Base-by-base conservation (phyloP, 2,113 vertebrate genomes). In the Solea solea region DNA sequence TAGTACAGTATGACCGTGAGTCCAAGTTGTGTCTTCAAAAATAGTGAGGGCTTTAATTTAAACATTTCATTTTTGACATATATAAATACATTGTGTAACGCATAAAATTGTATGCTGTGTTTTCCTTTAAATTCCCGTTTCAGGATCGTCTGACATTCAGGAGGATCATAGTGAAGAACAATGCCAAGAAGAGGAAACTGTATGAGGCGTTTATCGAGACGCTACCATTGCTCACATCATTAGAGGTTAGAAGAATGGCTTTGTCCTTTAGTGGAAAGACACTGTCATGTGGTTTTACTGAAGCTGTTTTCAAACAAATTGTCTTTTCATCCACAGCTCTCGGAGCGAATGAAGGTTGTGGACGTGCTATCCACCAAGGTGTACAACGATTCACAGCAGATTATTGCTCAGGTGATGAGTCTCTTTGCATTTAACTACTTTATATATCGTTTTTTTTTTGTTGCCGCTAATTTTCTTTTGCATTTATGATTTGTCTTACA, bases 121-220 rank as follows among this genome's bases (percentile, higher is more conserved):
- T 52, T 54, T 21, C 64, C 14, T 79, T 54, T 74, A n/a, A 50
- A 49, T 61, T 12, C 73, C 25, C 72, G 15, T 70, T 76, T 52
- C 78, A 92, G 92, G 92, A 93, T 83, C 91, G 91, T 79, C 80
- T 93, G 76, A 92, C 91, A 51, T 94, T 94, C 83, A 94, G 97
- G 92, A 96, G 97, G 91, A 98, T 99, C 90, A 98, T 99, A 93
- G 95, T 99, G 54, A 99, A 99, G 93, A 99, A 98, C 86, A 99
- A 99, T 83, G 97, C 98, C 86, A 98, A 96, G 95, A 99, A 98
- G 90, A 95, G 96, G 89, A 96, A 88, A 94, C 93, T 97, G 95
- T 99, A 98, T 88, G 98, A 99, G 91, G 96, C 94, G 69, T 99
- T 99, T 89, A 98, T 99, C 66, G 95, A 98, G 89, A 97, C 98